Evolutionary conservation across 92 coral and sea anemone genomes (phyloP).

Genomic region (Montipora capitata): DNA sequence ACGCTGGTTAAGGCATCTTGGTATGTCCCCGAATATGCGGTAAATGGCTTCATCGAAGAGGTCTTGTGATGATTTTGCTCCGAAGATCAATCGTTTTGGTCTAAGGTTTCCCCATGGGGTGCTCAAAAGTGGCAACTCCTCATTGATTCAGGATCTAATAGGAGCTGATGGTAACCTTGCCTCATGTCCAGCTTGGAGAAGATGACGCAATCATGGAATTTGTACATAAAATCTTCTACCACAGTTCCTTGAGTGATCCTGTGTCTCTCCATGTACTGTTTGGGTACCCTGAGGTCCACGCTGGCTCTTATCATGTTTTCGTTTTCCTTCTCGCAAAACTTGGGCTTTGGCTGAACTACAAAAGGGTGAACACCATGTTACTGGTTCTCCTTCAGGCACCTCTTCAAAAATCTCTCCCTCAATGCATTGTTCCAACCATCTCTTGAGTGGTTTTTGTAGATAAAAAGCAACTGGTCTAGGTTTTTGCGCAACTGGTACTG

Average conservation of each 20-base stretch:
- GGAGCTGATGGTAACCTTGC: conserved; percentile 84
- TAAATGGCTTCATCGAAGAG: conserved; percentile 80
- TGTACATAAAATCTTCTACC: conserved; percentile 81
- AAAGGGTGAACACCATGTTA: conserved; percentile 73
- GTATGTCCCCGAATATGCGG: conserved; percentile 75
- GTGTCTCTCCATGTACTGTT: conserved; percentile 72
- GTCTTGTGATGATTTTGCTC: conserved; percentile 83
- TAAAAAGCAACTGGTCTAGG: conserved; percentile 70
- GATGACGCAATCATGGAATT: conserved; percentile 69
- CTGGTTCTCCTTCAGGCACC: conserved; percentile 50
- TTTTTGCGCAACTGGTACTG: conserved; percentile 74
- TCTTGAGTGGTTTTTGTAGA: conserved; percentile 60
- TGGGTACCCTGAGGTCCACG: conserved; percentile 78
- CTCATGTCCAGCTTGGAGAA: conserved; percentile 77
- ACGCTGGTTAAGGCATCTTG: conserved; percentile 74
- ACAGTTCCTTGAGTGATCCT: conserved; percentile 79
- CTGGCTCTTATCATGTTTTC: conserved; percentile 83
- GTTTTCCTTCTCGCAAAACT: conserved; percentile 40
- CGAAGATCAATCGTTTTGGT: conserved; percentile 77
- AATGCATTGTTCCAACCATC: conserved; percentile 65
- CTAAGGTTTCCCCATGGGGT: conserved; percentile 82
- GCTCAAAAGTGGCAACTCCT: conserved; percentile 66
- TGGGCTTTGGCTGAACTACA: conserved; percentile 82
- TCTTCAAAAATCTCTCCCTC: conserved; percentile 73
- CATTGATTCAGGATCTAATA: conserved; percentile 75